Percentiles rank a stretch among this genome's conserved stretches.
Evolutionary conservation across 2,888 invertebrate genomes (phyloP).

Genomic region (Drosophila fungiperda): DNA sequence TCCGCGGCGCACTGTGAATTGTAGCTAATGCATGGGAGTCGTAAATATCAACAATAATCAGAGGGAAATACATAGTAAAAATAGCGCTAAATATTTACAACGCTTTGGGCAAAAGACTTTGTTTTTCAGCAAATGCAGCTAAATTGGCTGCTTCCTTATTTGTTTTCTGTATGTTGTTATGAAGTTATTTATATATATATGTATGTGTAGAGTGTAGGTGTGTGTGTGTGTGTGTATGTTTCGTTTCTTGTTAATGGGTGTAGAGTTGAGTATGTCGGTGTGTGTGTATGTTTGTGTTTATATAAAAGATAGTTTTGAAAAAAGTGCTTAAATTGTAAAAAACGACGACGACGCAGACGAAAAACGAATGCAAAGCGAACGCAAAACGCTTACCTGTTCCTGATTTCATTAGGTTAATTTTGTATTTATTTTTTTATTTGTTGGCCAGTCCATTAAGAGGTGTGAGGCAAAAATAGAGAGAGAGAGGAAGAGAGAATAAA

Average conservation of each 20-base stretch:
- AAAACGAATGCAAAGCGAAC: slow-evolving; percentile 64
- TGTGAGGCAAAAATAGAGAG: slow-evolving; percentile 9
- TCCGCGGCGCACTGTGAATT: slow-evolving; percentile 36
- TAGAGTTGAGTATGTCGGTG: slow-evolving; percentile 13
- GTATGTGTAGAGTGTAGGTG: slow-evolving; percentile 12
- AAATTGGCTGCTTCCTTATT: slow-evolving; percentile 69
- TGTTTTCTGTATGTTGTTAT: slow-evolving; percentile 44
- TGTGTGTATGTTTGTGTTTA: slow-evolving; percentile 31
- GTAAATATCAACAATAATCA: slow-evolving; percentile 41
- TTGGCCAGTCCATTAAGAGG: slow-evolving; percentile 45
- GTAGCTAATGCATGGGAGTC: slow-evolving; percentile 33
- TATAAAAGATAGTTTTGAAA: slow-evolving; percentile 73
- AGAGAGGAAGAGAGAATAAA: slow-evolving; percentile 16
- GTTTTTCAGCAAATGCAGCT: slow-evolving; percentile 51
- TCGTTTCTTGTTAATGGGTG: neutral
- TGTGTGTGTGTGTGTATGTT: slow-evolving; percentile 16
- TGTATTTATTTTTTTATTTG: slow-evolving; percentile 14
- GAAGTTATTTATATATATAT: slow-evolving; percentile 45
- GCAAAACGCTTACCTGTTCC: slow-evolving; percentile 76
- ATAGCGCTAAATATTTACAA: slow-evolving; percentile 73
- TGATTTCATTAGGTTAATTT: slow-evolving; percentile 40
- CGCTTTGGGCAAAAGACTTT: slow-evolving; percentile 53
- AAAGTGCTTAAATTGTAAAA: slow-evolving; percentile 77
- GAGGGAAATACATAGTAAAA: slow-evolving; percentile 44
- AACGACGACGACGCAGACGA: slow-evolving; percentile 67